These are phyloP conservation scores for Eretmochelys imbricata DNA, from an alignment of 2,113 vertebrate species.

Conservation along the genomic window DNA sequence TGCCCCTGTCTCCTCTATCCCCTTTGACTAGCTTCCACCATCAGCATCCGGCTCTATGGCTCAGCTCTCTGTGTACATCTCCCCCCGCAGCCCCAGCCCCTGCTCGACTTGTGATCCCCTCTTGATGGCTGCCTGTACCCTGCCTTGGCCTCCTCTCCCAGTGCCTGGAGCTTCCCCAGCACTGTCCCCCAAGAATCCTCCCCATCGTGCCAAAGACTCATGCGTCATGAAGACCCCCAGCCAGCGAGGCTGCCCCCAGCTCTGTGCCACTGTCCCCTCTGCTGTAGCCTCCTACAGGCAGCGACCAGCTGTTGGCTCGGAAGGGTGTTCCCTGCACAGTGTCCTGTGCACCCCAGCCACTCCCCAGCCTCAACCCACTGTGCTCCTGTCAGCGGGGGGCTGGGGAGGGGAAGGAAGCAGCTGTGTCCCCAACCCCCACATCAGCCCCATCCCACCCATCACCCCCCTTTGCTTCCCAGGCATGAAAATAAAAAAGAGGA, in stretches of 20 bases:
- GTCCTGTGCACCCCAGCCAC: too few relatives aligned
- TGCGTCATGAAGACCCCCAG: not conserved
- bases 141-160: not conserved
- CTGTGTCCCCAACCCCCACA: not conserved
- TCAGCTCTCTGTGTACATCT: not conserved
- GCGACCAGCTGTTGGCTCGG: not conserved
- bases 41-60: not conserved
- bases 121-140: not conserved
- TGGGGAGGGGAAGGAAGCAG: not conserved
- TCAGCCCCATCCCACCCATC: not conserved
- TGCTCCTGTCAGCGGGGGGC: not conserved
- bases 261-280: not conserved
- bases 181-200: not conserved
- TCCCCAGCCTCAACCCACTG: not conserved
- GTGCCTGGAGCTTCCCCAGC: not conserved
- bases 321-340: not conserved
- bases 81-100: too few relatives aligned
- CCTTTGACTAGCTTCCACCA: not conserved
- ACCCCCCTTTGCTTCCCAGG: not conserved
- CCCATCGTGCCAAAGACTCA: not conserved
- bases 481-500: not conserved
- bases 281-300: not conserved
- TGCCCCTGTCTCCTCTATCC: not conserved
- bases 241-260: not conserved
- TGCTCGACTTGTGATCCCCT: not conserved